Conservation (phyloP, 2,113 vertebrate genomes). For the Halcyon senegalensis region DNA sequence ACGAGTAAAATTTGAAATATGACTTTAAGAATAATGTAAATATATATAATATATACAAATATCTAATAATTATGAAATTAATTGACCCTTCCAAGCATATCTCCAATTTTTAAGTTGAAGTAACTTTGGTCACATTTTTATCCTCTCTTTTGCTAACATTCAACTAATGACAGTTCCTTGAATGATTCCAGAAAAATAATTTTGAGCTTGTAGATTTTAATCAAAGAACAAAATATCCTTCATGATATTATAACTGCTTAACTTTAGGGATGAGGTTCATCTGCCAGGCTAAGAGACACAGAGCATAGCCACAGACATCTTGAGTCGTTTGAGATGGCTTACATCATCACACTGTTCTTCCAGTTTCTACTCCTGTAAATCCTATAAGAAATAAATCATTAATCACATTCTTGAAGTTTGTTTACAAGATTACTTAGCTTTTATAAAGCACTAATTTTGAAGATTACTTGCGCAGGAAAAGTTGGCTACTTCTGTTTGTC, state of each 20-base stretch:
- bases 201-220: background rate
- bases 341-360: background rate
- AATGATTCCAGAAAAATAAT: background rate
- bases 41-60: background rate
- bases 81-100: background rate
- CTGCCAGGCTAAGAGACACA: background rate
- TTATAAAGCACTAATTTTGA: background rate
- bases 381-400: background rate
- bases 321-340: background rate
- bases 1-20: background rate
- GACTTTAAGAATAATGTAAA: background rate
- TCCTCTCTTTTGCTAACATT: background rate
- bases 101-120: background rate
- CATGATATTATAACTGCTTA: background rate
- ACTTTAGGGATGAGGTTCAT: background rate
- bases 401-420: background rate
- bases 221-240: background rate
- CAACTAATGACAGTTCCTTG: background rate
- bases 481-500: background rate
- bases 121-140: background rate
- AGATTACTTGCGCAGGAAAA: background rate
- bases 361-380: background rate
- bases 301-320: background rate
- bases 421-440: background rate
- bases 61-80: background rate